phyloP scores from a whole-genome alignment of 2,888 invertebrate species.

The Aphidius colemani region DNA sequence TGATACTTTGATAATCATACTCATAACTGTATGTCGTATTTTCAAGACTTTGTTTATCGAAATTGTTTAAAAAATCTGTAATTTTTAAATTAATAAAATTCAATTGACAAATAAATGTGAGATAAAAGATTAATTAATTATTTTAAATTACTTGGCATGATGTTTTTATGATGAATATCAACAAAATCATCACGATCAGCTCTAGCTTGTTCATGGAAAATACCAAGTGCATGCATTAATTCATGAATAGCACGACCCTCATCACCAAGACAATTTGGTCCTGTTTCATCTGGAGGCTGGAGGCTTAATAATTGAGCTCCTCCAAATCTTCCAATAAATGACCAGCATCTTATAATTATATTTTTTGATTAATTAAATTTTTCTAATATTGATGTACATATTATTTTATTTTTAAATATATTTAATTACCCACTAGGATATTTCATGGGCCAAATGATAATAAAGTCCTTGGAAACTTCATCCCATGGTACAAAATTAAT shows the following conservation, averaged over 20 bases:
- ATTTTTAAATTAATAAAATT: conserved; percentile 39
- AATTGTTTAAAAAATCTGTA: too few relatives aligned
- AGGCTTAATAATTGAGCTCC: conserved; percentile 76
- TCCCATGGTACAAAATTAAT: conserved; percentile 70
- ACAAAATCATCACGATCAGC: conserved; percentile 75
- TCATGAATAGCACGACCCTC: conserved; percentile 81
- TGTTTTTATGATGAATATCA: conserved; percentile 72
- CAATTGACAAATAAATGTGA: background rate
- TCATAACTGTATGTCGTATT: conserved; percentile 71
- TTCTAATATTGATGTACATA: background rate
- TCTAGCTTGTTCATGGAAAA: conserved; percentile 81
- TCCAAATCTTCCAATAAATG: conserved; percentile 75
- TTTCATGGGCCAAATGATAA: conserved; percentile 70
- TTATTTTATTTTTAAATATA: background rate
- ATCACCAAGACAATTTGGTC: conserved; percentile 69
- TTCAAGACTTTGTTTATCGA: conserved; percentile 68
- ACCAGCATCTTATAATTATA: conserved; percentile 67
- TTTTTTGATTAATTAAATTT: background rate
- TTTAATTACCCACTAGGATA: conserved; percentile 63
- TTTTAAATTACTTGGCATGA: conserved; percentile 64
- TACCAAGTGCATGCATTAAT: conserved; percentile 79
- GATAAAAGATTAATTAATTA: too few relatives aligned
- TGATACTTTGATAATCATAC: conserved; percentile 78
- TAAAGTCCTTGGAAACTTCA: conserved; percentile 67
- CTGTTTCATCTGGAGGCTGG: conserved; percentile 66